Conservation (phyloP, 2,888 invertebrate species). For the Atrina japonica region DNA sequence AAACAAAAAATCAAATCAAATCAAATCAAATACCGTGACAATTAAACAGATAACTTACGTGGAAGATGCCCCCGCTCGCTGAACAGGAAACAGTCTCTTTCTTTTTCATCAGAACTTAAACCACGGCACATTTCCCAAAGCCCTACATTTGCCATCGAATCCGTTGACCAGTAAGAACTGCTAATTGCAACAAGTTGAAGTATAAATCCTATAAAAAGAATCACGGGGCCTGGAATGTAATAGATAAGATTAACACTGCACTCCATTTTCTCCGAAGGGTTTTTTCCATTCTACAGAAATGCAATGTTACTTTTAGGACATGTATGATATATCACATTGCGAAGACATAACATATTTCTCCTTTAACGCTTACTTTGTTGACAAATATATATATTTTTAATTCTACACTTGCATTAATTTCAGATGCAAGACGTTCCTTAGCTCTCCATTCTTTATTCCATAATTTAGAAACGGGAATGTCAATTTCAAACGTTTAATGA, state of each 20-base stretch:
- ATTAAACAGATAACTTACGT: no score
- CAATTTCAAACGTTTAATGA: background rate
- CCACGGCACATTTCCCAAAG: slow-evolving; percentile 26
- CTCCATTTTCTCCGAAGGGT: background rate
- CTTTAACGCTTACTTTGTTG: no score
- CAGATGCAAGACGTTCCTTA: no score
- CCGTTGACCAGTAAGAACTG: slow-evolving; percentile 27
- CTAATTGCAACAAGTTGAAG: slow-evolving; percentile 24
- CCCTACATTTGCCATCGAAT: slow-evolving; percentile 17
- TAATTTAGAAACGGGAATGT: background rate
- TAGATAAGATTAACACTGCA: slow-evolving; percentile 8
- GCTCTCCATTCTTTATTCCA: no score
- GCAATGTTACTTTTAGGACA: no score
- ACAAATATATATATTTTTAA: no score
- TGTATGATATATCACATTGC: no score
- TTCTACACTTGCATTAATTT: no score
- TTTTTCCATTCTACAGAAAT: no score
- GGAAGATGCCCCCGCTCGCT: slow-evolving; percentile 16
- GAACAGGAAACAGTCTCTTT: slow-evolving; percentile 18
- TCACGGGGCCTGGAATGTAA: slow-evolving; percentile 20
- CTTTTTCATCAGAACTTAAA: background rate
- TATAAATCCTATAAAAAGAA: slow-evolving; percentile 21
- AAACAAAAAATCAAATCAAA: no score
- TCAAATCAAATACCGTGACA: no score
- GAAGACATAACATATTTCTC: no score